Evolutionary conservation across 2,888 invertebrate genomes (phyloP), one percentile per base, ranked within the genome.

Genomic region (Nomada lathburiana): DNA sequence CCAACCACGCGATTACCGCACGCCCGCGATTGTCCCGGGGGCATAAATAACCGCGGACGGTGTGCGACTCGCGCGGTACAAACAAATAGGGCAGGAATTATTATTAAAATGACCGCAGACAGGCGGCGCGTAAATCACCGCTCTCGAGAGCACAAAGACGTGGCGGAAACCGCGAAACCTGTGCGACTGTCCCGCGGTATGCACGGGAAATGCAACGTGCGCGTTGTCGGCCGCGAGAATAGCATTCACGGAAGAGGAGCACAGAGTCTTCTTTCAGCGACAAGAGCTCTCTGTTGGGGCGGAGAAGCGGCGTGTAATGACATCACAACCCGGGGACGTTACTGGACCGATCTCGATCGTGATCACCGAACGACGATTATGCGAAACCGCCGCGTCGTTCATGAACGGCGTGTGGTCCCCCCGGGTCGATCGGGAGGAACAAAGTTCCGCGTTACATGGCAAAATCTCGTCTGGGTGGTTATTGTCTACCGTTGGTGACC

Each of bases 181-280:
- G 42, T 16, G 20, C 9, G 26, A 20, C n/a, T 20, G 69, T 44
- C 52, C 52, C 26, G 47, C 18, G 55, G 23, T 18, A 5, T 20
- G 36, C 36, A 36, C 2, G 20, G 62, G 42, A 76, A 67, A 75
- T 63, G 47, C 76, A 26, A 0, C 29, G 64, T 18, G 63, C 44
- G 65, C 53, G 64, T 53, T 44, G 44, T 47, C 26, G 26, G 74
- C 64, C 71, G 68, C 63, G 74, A 69, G 70, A 83, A 86, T 76
- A 76, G 63, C 73, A 67, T 83, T 85, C 80, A 64, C 73, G 74
- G 76, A 78, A 86, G 80, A 62, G 57, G 79, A 72, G 80, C 29
- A 87, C 87, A 87, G 84, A 80, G 87, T 82, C 76, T 73, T 74
- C 85, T 86, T 87, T 87, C 81, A 87, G 60, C 76, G 64, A 29